These are phyloP conservation scores for Lycaena phlaeas DNA, from an alignment of 2,888 invertebrate species.

Conservation along the genomic window DNA sequence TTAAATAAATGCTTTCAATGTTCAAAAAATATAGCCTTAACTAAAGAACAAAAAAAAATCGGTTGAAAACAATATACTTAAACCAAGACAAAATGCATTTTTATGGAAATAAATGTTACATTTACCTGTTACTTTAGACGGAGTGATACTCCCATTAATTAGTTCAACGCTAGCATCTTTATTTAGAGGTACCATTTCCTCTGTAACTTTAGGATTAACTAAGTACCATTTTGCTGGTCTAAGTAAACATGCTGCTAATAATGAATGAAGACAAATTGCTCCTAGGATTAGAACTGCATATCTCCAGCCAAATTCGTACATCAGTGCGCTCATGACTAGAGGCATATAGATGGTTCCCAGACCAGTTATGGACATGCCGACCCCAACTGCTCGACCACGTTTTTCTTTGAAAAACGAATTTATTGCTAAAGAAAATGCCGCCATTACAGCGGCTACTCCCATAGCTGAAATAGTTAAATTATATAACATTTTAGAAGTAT, in stretches of 20 bases:
- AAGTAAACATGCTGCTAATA: conserved; percentile 73
- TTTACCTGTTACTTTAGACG: conserved; percentile 42
- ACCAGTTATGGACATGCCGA: conserved; percentile 77
- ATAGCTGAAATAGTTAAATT: conserved; percentile 63
- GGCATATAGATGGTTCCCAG: conserved; percentile 79
- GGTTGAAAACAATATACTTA: too few relatives aligned
- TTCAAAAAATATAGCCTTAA: conserved; percentile 4
- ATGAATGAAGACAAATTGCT: conserved; percentile 74
- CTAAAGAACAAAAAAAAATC: too few relatives aligned
- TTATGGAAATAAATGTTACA: too few relatives aligned
- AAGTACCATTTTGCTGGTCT: conserved; percentile 80
- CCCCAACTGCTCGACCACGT: conserved; percentile 75
- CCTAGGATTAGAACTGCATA: conserved; percentile 76
- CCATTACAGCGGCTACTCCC: conserved; percentile 74
- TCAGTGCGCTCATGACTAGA: conserved; percentile 69
- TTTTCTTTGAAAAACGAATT: conserved; percentile 77
- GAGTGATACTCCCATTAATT: conserved; percentile 39
- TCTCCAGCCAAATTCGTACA: conserved; percentile 71
- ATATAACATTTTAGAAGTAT: neutral
- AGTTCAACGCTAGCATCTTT: conserved; percentile 37
- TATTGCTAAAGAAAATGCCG: conserved; percentile 75
- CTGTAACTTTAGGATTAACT: conserved; percentile 39
- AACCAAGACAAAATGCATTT: too few relatives aligned
- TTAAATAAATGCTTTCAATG: too few relatives aligned
- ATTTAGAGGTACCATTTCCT: conserved; percentile 49